Conservation (phyloP, 2,113 vertebrate species). For the Corvus moneduloides region DNA sequence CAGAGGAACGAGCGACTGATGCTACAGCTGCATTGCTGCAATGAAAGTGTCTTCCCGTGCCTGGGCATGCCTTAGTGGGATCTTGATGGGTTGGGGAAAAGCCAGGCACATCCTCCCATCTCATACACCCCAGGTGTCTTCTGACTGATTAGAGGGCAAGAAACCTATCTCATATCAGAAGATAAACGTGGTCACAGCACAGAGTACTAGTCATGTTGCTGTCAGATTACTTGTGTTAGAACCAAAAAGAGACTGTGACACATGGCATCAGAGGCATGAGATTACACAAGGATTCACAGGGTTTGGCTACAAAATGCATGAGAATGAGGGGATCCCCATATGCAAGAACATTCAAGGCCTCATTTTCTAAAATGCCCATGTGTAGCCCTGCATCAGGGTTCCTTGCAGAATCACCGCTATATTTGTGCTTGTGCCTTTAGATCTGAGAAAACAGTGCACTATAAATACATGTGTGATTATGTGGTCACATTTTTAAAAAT, state of each 20-base stretch:
- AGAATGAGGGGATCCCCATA: not conserved
- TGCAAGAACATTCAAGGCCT: not conserved
- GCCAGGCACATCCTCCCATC: not conserved
- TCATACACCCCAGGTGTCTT: not conserved
- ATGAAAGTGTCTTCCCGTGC: fast-evolving
- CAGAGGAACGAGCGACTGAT: not conserved
- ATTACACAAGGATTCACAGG: not conserved
- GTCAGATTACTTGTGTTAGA: not conserved
- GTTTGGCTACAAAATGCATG: not conserved
- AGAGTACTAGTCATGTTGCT: not conserved
- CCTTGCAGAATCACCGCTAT: not conserved
- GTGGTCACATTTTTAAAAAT: not conserved
- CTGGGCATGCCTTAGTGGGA: not conserved
- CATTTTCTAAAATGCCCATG: not conserved
- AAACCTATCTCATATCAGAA: not conserved
- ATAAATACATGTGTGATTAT: not conserved
- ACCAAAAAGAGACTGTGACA: not conserved
- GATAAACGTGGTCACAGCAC: not conserved
- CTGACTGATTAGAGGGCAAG: not conserved
- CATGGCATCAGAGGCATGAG: not conserved
- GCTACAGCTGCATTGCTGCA: not conserved
- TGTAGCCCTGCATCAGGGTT: not conserved
- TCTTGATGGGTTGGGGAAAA: not conserved
- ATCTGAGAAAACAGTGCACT: not conserved
- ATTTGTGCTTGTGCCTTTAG: not conserved